These are phyloP conservation scores for Prunella fulvescens DNA, from an alignment of 2,113 vertebrate genomes.

Conservation along the genomic window DNA sequence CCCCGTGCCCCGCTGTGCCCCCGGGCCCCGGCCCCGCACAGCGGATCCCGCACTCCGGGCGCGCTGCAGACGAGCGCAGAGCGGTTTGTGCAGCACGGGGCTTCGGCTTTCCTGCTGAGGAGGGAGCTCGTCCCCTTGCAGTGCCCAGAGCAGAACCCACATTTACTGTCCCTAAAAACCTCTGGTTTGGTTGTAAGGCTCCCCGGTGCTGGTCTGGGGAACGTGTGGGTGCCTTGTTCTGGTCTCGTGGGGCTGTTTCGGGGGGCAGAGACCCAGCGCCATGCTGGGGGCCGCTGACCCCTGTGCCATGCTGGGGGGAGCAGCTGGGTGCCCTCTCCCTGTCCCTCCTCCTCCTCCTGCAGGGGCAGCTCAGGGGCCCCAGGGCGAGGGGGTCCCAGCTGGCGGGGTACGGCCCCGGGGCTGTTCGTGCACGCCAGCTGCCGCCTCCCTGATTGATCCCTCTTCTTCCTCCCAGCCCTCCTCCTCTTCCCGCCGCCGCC, in stretches of 20 bases:
- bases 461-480: background rate
- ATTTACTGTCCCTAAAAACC: rapidly evolving
- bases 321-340: rapidly evolving
- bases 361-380: background rate
- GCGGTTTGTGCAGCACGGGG: background rate
- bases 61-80: background rate
- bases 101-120: background rate
- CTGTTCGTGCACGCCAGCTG: background rate
- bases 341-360: background rate
- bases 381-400: background rate
- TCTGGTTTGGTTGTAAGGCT: background rate
- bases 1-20: background rate
- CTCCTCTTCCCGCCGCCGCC: background rate
- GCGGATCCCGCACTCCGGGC: rapidly evolving
- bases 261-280: background rate
- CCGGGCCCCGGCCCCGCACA: rapidly evolving
- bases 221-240: rapidly evolving
- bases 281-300: rapidly evolving
- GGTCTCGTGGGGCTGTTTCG: background rate
- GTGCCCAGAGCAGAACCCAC: rapidly evolving
- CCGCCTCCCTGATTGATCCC: background rate
- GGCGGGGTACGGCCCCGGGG: background rate
- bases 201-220: background rate
- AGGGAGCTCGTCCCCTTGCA: rapidly evolving
- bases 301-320: background rate